Conservation (phyloP, 1,140 invertebrate genomes). For the Harpegnathos saltator region DNA sequence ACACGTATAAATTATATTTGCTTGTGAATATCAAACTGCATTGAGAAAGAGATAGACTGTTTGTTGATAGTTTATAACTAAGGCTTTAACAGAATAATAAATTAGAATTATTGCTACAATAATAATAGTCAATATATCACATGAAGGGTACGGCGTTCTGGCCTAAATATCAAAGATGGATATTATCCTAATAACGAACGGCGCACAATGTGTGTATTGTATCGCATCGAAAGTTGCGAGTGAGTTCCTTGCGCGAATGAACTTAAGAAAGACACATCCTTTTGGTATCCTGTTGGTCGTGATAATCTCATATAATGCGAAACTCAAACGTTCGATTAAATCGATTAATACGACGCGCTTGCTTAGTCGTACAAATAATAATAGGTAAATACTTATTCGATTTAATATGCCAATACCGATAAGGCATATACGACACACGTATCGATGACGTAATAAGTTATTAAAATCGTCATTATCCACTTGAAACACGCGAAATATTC, state of each 20-base stretch:
- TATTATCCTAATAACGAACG: neutral
- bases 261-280: slow-evolving; percentile 21
- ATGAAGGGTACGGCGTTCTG: neutral
- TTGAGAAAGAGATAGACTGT: neutral
- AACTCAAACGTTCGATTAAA: slow-evolving; percentile 17
- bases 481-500: slow-evolving; percentile 62
- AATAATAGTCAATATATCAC: slow-evolving; percentile 7
- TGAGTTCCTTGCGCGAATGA: neutral
- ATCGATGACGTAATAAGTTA: slow-evolving; percentile 47
- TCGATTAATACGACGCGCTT: slow-evolving; percentile 27
- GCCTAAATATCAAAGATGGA: slow-evolving; percentile 10
- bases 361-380: slow-evolving; percentile 13
- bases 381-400: slow-evolving; percentile 12
- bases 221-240: neutral
- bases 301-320: neutral
- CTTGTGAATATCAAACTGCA: slow-evolving; percentile 10
- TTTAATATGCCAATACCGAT: slow-evolving; percentile 22
- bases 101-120: neutral
- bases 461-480: slow-evolving; percentile 52
- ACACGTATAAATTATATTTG: slow-evolving; percentile 67
- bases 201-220: neutral
- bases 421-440: slow-evolving; percentile 36
- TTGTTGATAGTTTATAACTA: neutral
- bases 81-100: slow-evolving; percentile 29
- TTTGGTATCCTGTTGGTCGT: slow-evolving; percentile 12